A percentile compares a stretch with the other conserved stretches of the same genome.
These are phyloP conservation scores for Zaprionus kolodkinae DNA, from an alignment of 1,140 invertebrate genomes.

Conservation along the genomic window DNA sequence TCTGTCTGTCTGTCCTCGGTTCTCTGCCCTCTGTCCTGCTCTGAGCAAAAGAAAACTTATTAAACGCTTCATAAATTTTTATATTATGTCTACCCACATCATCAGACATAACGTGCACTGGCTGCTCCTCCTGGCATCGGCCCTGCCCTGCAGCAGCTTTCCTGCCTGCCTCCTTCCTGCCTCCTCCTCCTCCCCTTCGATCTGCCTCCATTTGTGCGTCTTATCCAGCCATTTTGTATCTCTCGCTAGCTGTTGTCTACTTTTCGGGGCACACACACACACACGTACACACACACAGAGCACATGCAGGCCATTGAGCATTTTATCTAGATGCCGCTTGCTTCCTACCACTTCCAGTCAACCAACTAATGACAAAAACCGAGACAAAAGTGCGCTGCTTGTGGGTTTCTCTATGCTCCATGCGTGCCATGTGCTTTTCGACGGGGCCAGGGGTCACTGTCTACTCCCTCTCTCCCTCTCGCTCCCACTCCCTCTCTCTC, in stretches of 20 bases:
- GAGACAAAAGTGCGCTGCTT: constrained; percentile 72
- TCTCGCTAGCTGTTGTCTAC: constrained; percentile 70
- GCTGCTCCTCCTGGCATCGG: constrained; percentile 21
- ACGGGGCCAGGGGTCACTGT: constrained; percentile 4
- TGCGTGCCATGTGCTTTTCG: background rate
- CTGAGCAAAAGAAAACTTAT: constrained; percentile 75
- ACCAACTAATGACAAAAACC: constrained; percentile 78
- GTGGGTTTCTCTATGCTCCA: background rate
- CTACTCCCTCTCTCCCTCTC: background rate
- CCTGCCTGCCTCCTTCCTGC: too few species aligned
- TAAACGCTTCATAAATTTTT: constrained; percentile 83
- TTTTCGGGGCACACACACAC: constrained; percentile 56
- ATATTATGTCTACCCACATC: constrained; percentile 82
- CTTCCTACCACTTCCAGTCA: constrained; percentile 55
- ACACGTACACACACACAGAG: constrained; percentile 21
- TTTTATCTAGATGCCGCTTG: constrained; percentile 72
- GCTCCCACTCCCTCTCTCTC: constrained; percentile 13
- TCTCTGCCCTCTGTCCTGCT: constrained; percentile 7
- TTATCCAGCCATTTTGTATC: constrained; percentile 78
- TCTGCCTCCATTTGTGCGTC: constrained; percentile 42
- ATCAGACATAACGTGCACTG: constrained; percentile 77
- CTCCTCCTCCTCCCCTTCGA: constrained; percentile 2
- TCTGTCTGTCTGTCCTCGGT: constrained; percentile 10
- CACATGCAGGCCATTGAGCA: constrained; percentile 76
- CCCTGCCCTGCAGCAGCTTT: constrained; percentile 26